A percentile compares a stretch with the other conserved stretches of the same genome.
Evolutionary conservation across 2,113 vertebrate genomes (phyloP).

Genomic region (Poeciliopsis retropinna): DNA sequence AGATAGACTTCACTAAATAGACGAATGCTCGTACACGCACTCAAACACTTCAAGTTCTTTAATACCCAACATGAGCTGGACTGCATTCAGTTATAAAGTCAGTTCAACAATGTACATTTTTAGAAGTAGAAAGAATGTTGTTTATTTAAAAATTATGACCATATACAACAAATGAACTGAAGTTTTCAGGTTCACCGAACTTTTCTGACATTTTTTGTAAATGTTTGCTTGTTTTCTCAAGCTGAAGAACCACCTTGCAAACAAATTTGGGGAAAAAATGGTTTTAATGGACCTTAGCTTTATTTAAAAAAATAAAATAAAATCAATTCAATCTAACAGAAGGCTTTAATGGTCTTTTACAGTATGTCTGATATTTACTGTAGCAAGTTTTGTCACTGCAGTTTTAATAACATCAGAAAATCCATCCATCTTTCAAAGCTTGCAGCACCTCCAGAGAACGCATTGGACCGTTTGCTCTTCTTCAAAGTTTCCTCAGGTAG

Average conservation of each 20-base stretch:
- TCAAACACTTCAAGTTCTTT: constrained; percentile 35
- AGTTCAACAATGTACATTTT: constrained; percentile 33
- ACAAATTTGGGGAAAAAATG: constrained; percentile 47
- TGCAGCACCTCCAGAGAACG: too few relatives aligned
- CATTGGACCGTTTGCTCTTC: too few relatives aligned
- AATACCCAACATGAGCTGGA: constrained; percentile 43
- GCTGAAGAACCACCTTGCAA: constrained; percentile 49
- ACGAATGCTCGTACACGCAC: constrained; percentile 46
- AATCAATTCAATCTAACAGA: constrained; percentile 42
- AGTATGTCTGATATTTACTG: too few relatives aligned
- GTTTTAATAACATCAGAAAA: neutral
- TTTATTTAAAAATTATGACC: neutral
- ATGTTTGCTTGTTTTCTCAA: constrained; percentile 40
- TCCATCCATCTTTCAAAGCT: too few relatives aligned
- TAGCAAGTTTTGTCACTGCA: neutral
- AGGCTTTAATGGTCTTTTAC: constrained; percentile 33
- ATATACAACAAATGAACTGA: constrained; percentile 29
- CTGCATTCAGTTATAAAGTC: constrained; percentile 45
- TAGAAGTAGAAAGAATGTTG: constrained; percentile 2
- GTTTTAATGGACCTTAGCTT: constrained; percentile 66
- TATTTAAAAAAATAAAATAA: constrained; percentile 21
- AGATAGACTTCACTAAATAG: constrained; percentile 45
- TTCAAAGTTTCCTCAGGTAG: too few relatives aligned
- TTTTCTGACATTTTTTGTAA: constrained; percentile 52
- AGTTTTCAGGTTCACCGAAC: constrained; percentile 34